Conservation (phyloP, 2,888 invertebrate genomes). For the Lepeophtheirus nordmannii region DNA sequence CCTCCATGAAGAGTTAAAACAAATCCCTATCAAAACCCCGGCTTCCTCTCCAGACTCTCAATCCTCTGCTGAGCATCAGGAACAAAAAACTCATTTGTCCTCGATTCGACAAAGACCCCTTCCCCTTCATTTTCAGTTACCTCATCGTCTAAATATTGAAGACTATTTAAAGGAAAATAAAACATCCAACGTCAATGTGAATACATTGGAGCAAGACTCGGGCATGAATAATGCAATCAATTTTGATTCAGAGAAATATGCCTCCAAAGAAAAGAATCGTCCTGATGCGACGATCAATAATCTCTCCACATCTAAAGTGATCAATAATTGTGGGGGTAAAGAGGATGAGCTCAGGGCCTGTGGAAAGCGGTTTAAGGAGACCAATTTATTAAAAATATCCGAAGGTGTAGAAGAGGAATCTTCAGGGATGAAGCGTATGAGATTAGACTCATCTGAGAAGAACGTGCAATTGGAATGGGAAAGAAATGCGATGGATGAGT, state of each 20-base stretch:
- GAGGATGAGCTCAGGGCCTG: slow-evolving; percentile 23
- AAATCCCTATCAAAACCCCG: slow-evolving; percentile 14
- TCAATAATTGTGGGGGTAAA: too few species aligned
- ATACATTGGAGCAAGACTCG: slow-evolving; percentile 28
- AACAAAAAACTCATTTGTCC: neutral
- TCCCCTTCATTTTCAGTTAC: neutral
- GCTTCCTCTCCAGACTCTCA: slow-evolving; percentile 1
- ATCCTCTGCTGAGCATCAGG: neutral
- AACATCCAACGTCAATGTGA: slow-evolving; percentile 43
- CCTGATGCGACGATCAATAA: slow-evolving; percentile 35
- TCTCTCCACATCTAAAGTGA: slow-evolving; percentile 36
- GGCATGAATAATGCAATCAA: slow-evolving; percentile 38
- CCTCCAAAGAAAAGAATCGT: slow-evolving; percentile 34
- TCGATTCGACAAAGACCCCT: neutral
- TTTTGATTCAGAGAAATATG: slow-evolving; percentile 43
- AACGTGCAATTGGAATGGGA: slow-evolving; percentile 31
- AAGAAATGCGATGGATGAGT: slow-evolving; percentile 27
- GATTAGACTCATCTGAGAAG: slow-evolving; percentile 28
- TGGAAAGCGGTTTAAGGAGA: slow-evolving; percentile 39
- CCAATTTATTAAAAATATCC: slow-evolving; percentile 32
- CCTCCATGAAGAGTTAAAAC: slow-evolving; percentile 43
- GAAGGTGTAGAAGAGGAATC: neutral
- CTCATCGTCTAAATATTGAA: neutral
- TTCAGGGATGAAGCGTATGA: slow-evolving; percentile 19
- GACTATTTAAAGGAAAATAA: slow-evolving; percentile 40